Conservation (phyloP, 2,797 vertebrate species). For the Epinephelus awoara region DNA sequence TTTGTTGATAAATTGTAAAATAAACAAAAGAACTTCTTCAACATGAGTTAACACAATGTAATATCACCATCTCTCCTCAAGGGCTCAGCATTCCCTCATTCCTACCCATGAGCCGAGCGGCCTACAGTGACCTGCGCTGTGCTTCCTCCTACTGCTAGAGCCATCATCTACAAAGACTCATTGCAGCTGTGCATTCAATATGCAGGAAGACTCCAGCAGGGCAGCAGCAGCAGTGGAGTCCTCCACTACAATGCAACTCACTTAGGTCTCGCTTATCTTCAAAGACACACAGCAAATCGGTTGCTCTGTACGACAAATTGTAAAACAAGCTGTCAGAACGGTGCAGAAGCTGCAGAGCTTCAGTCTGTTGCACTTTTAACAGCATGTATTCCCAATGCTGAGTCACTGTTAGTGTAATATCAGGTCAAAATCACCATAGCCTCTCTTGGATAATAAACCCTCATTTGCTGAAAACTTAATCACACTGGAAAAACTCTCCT, state of each 20-base stretch:
- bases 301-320: slow-evolving; percentile 31
- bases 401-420: slow-evolving; percentile 29
- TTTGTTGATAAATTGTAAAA: not conserved
- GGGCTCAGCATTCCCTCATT: slow-evolving; percentile 65
- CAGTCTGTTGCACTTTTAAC: slow-evolving; percentile 28
- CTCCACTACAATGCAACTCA: slow-evolving; percentile 36
- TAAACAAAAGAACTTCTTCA: slow-evolving; percentile 3
- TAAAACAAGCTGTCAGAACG: slow-evolving; percentile 32
- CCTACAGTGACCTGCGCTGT: slow-evolving; percentile 46
- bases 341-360: slow-evolving; percentile 34
- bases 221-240: slow-evolving; percentile 31
- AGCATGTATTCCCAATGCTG: slow-evolving; percentile 24
- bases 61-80: slow-evolving; percentile 69
- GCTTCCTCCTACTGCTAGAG: slow-evolving; percentile 16
- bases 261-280: slow-evolving; percentile 39
- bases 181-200: slow-evolving; percentile 38
- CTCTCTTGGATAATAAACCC: slow-evolving; percentile 26
- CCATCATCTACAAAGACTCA: slow-evolving; percentile 31
- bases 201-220: slow-evolving; percentile 35
- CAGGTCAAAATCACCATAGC: slow-evolving; percentile 11
- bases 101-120: slow-evolving; percentile 44
- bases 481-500: not conserved
- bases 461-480: slow-evolving; percentile 16
- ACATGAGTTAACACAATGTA: slow-evolving; percentile 56
- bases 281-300: slow-evolving; percentile 38